Evolutionary conservation across 2,888 invertebrate species (phyloP).

Genomic region (Eilema depressum): DNA sequence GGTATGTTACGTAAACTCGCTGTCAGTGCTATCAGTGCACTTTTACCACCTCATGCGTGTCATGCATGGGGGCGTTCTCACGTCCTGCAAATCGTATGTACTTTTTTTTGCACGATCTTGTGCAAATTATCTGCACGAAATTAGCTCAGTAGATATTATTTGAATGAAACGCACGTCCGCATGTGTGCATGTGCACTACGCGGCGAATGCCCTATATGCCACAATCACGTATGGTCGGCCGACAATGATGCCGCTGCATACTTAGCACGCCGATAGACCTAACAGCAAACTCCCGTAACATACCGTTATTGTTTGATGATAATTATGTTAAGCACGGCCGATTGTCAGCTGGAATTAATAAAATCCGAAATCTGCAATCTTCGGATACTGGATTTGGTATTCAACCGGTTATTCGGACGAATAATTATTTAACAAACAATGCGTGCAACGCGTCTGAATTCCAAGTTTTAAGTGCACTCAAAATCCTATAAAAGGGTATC

Average conservation of each 20-base stretch:
- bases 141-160: too few relatives aligned
- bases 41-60: background rate
- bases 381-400: background rate
- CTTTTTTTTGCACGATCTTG: too few relatives aligned
- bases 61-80: too few relatives aligned
- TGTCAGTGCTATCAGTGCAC: background rate
- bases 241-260: too few relatives aligned
- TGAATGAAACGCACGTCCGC: too few relatives aligned
- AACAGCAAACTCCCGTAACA: background rate
- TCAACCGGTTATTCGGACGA: background rate
- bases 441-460: background rate
- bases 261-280: background rate
- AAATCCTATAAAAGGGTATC: background rate
- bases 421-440: background rate
- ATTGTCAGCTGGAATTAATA: conserved; percentile 1
- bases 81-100: too few relatives aligned
- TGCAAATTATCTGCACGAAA: too few relatives aligned
- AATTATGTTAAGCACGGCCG: background rate
- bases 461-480: background rate
- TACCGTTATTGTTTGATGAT: background rate
- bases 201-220: too few relatives aligned
- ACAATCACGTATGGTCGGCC: background rate
- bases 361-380: background rate
- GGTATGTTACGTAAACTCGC: background rate
- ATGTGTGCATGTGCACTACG: too few relatives aligned